Conservation (phyloP, 2,797 vertebrate genomes). For the Chelon auratus region DNA sequence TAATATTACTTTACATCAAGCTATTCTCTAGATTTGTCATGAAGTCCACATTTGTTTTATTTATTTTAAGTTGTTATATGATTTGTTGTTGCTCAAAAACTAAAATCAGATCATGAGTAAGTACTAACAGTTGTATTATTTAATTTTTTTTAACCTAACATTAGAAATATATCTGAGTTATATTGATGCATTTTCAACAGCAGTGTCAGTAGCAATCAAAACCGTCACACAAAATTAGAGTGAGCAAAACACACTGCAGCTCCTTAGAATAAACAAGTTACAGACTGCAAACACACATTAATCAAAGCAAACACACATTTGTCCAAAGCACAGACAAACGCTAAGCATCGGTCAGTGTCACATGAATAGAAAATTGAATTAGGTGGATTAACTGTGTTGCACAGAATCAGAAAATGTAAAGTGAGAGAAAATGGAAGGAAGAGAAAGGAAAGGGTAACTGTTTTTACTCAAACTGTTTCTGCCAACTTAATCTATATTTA, state of each 20-base stretch:
- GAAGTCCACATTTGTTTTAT: neutral
- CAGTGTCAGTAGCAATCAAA: constrained; percentile 42
- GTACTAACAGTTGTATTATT: no score
- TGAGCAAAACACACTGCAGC: constrained; percentile 52
- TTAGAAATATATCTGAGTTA: constrained; percentile 26
- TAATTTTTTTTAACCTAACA: neutral
- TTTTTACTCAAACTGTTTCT: constrained; percentile 49
- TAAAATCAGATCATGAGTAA: no score
- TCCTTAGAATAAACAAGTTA: constrained; percentile 28
- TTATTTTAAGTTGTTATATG: neutral
- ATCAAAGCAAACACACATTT: constrained; percentile 29
- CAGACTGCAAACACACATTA: constrained; percentile 21
- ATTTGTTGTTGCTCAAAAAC: no score
- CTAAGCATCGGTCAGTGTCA: constrained; percentile 31
- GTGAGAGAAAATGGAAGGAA: neutral
- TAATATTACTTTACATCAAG: constrained; percentile 11
- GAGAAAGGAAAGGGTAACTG: neutral
- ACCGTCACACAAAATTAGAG: constrained; percentile 39
- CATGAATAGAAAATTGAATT: neutral
- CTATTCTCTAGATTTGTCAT: neutral
- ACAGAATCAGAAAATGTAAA: neutral
- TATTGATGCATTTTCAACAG: constrained; percentile 63
- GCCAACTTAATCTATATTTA: constrained; percentile 31
- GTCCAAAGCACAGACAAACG: constrained; percentile 27
- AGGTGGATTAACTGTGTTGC: constrained; percentile 8